Evolutionary conservation across 2,888 invertebrate species (phyloP).

Genomic region (Caradrina kadenii): DNA sequence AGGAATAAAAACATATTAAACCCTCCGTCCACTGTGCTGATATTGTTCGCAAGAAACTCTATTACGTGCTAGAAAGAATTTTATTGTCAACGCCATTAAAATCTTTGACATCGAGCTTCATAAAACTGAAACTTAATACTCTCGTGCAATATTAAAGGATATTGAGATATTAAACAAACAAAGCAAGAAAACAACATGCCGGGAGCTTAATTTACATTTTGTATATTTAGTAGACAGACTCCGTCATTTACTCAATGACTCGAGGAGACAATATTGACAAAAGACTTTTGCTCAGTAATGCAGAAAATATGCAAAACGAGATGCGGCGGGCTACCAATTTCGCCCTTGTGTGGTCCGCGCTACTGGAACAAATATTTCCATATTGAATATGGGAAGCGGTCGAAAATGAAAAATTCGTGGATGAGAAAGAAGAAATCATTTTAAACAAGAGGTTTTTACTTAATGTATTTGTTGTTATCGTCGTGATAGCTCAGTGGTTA

Average conservation of each 20-base stretch:
- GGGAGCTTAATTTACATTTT: constrained; percentile 75
- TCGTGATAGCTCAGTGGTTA: too few relatives aligned
- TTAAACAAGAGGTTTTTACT: constrained; percentile 31
- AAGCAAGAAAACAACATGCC: constrained; percentile 66
- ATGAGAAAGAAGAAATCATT: constrained; percentile 65
- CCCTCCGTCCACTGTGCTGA: constrained; percentile 23
- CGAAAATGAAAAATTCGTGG: constrained; percentile 63
- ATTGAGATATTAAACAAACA: constrained; percentile 67
- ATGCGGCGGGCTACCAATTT: constrained; percentile 75
- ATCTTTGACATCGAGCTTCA: constrained; percentile 65
- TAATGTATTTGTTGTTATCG: constrained; percentile 11
- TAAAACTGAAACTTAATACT: constrained; percentile 70
- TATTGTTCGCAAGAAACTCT: constrained; percentile 47
- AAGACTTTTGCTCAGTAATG: constrained; percentile 84
- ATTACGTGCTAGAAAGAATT: constrained; percentile 58
- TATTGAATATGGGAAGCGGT: constrained; percentile 69
- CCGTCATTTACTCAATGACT: constrained; percentile 81
- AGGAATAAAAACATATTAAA: constrained; percentile 47
- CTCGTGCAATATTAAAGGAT: constrained; percentile 65
- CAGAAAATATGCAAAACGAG: constrained; percentile 87
- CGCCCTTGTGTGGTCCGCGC: constrained; percentile 81
- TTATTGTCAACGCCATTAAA: constrained; percentile 70
- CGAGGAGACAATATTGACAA: constrained; percentile 87
- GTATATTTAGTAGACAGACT: constrained; percentile 74
- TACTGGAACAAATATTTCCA: constrained; percentile 74